A percentile compares a stretch with the other conserved stretches of the same genome.
phyloP scores from a whole-genome alignment of 2,797 vertebrate genomes.

The Psittacula echo region DNA sequence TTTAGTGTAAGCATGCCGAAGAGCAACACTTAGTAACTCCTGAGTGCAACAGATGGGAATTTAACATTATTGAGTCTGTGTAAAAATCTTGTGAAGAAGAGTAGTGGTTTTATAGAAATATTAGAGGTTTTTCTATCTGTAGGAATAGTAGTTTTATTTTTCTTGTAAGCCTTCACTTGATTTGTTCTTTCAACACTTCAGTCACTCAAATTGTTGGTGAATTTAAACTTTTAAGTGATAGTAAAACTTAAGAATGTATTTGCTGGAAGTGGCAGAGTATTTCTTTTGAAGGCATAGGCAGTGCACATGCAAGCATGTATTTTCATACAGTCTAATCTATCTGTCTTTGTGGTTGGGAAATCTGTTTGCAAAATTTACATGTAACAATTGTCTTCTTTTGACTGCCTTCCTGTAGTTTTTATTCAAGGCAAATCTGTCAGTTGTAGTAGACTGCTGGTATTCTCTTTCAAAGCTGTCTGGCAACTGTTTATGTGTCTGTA shows the following conservation, averaged over 20 bases:
- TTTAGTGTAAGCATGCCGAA: neutral
- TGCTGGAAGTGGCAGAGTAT: neutral
- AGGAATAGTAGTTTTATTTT: neutral
- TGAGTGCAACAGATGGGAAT: neutral
- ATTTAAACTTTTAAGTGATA: neutral
- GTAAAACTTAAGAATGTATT: neutral
- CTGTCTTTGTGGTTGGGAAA: neutral
- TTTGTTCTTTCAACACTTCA: neutral
- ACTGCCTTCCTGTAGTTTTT: neutral
- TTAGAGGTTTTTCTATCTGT: neutral
- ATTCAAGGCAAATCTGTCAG: neutral
- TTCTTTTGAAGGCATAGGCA: neutral
- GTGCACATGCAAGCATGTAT: neutral
- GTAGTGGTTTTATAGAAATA: neutral
- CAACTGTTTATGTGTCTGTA: neutral
- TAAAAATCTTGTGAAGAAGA: neutral
- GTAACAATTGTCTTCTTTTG: neutral
- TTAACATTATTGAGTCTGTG: neutral
- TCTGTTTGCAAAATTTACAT: neutral
- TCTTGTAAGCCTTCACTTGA: neutral
- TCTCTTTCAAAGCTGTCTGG: neutral
- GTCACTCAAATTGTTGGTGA: neutral
- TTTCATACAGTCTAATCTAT: neutral
- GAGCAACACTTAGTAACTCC: neutral
- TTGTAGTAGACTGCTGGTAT: neutral